These are phyloP conservation scores for Phenganax stokvisi DNA, from an alignment of 92 coral and sea anemone genomes.

Conservation along the genomic window DNA sequence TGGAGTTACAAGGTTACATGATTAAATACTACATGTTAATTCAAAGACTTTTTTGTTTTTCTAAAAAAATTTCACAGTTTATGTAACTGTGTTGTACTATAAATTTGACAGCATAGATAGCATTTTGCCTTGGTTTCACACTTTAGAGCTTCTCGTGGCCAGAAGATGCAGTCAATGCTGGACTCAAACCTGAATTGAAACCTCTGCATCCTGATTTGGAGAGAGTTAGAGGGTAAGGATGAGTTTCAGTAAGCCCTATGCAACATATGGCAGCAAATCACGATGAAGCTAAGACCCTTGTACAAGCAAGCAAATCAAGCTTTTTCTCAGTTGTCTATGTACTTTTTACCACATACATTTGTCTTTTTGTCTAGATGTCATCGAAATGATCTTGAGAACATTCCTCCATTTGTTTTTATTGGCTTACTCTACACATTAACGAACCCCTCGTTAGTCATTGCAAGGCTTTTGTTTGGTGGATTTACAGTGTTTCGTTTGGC, in stretches of 20 bases:
- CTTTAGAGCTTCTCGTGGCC: constrained; percentile 28
- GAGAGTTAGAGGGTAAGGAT: constrained; percentile 48
- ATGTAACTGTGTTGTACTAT: neutral
- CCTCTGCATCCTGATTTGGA: constrained; percentile 57
- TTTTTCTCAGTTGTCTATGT: no score
- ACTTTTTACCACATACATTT: neutral
- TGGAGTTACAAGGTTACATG: no score
- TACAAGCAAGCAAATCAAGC: no score
- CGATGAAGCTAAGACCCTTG: neutral
- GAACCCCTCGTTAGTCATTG: constrained; percentile 49
- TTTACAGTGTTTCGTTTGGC: constrained; percentile 62
- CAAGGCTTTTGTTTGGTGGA: constrained; percentile 63
- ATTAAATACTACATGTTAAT: no score
- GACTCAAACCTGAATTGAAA: constrained; percentile 35
- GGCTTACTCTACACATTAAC: constrained; percentile 62
- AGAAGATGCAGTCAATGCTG: constrained; percentile 46
- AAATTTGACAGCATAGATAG: neutral
- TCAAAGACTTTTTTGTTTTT: no score
- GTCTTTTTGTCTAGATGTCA: constrained; percentile 55
- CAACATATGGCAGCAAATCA: neutral
- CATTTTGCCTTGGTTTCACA: neutral
- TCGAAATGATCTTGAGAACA: constrained; percentile 85
- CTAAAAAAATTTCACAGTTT: no score
- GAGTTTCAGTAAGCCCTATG: neutral
- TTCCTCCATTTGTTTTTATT: constrained; percentile 58